Base-by-base conservation (phyloP, 1,140 invertebrate species). In the Venustaconcha ellipsiformis region DNA sequence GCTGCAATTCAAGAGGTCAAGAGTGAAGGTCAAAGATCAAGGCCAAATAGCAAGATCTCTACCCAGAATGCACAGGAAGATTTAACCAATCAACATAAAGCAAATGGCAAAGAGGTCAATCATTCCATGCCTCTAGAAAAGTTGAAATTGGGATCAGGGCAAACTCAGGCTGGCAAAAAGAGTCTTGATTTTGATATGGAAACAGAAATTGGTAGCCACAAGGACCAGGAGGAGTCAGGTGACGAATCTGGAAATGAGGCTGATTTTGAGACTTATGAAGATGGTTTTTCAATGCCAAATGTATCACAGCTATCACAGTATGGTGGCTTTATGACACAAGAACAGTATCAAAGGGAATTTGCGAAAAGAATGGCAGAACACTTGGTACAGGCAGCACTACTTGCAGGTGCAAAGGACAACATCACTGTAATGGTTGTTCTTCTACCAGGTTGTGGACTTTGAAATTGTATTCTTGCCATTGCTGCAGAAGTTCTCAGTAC, bases 371-470 rank as follows among this genome's bases (percentile, higher is more conserved):
- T 89, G 87, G 82, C 87, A 14, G 84, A 88, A 72, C 74, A 86
- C 67, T 73, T 89, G n/a, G 84, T 88, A 6, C 87, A 89, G 74
- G 87, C 86, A 2, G 87, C 88, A 0, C 73, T 89, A 20, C 70
- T 89, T 57, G 88, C 87, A 15, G 88, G 88, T 5, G 80, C 86
- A n/a, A 84, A 80, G 55, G 84, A 88, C 62, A 89, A 89, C 70
- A 83, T 88, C 14, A 86, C 87, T 6, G 87, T 80, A 17, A 86
- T 86, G 81, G 80, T 89, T 14, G 71, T 87, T 8, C 68, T 89
- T 18, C 65, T 89, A 30, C 86, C 87, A 59, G 88, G 86, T 14
- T 85, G 82, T 82, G 83, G 82, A n/a, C 20, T 87, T 17, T 88
- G 73, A 83, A 59, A 59, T 17, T 17, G 6, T 48, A 8, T 48